Evolutionary conservation across 2,888 invertebrate genomes (phyloP), one percentile per base, ranked within the genome.

Genomic region (Marasmarcha lunaedactyla): DNA sequence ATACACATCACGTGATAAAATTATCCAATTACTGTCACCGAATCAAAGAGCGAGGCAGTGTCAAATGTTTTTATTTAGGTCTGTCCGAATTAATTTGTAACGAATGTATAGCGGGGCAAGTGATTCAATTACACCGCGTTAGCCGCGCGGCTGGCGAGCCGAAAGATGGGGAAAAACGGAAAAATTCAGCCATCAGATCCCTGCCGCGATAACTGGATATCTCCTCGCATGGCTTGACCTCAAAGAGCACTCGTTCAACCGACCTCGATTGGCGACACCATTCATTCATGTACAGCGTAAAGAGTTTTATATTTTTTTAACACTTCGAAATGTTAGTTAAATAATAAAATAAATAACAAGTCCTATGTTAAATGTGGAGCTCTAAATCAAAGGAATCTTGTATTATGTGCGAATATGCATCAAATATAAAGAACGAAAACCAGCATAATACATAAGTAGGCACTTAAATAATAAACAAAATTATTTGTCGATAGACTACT

Each of bases 61-160:
- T 36, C 33, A 38, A 11, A 14, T 27, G 36, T 14, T 59, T 63
- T 55, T 55, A 55, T 55, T 57, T 55, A 56, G 54, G 57, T 60
- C 62, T 62, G 76, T 76, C 76, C 54, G 57, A 62, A 71, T 79
- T 76, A 76, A 81, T 81, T 74, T 65, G 63, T 52, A 63, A 61
- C 64, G 62, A 20, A 63, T 64, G 57, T 55, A 56, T 46, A 45
- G 53, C 50, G 50, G 50, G 54, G 50, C 49, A 55, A 20, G 56
- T 72, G 71, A 81, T 81, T 79, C 78, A 79, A 81, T 81, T 79
- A 79, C 64, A 65, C 68, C 67, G 67, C 68, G 61, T 70, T 73
- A 62, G 63, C 60, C 63, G 59, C 61, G 66, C 60, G 61, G 56
- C 52, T 69, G 69, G 51, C 65, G 70, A 68, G 59, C 70, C 69